Evolutionary conservation across 2,797 vertebrate genomes (phyloP).

Genomic region (Acanthurus leucopareius): DNA sequence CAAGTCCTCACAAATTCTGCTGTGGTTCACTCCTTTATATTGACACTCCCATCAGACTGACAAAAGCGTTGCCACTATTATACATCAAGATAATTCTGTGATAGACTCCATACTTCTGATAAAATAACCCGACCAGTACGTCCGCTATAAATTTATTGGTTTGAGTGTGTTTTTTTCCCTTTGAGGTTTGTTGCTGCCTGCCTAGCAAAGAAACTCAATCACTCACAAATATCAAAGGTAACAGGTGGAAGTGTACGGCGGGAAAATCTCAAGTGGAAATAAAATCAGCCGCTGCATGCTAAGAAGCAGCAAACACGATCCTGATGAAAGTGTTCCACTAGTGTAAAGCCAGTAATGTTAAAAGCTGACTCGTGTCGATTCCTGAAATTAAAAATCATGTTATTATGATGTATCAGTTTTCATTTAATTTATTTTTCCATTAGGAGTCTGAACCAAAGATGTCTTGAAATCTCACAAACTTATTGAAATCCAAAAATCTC

Average conservation of each 20-base stretch:
- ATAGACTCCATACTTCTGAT: constrained; percentile 46
- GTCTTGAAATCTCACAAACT: background rate
- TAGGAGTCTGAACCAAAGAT: constrained; percentile 5
- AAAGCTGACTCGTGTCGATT: constrained; percentile 22
- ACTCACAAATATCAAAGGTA: constrained; percentile 72
- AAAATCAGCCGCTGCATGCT: constrained; percentile 46
- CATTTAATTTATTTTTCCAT: constrained; percentile 1
- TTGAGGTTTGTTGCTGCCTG: constrained; percentile 38
- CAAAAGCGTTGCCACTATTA: constrained; percentile 43
- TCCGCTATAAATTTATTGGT: constrained; percentile 57
- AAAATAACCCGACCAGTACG: constrained; percentile 32
- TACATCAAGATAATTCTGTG: constrained; percentile 51
- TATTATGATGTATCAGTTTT: constrained; percentile 7
- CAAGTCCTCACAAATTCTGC: constrained; percentile 16
- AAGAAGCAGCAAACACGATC: constrained; percentile 29
- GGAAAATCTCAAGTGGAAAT: constrained; percentile 52
- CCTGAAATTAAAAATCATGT: constrained; percentile 16
- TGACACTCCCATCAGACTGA: constrained; percentile 27
- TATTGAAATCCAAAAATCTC: too few relatives aligned
- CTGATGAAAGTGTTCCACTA: constrained; percentile 12
- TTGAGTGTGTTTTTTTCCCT: constrained; percentile 34
- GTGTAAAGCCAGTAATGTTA: constrained; percentile 12
- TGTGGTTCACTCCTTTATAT: constrained; percentile 30
- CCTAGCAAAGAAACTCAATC: constrained; percentile 68
- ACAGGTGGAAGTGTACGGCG: constrained; percentile 48